Evolutionary conservation across 2,797 vertebrate species (phyloP).

Genomic region (Geotrypetes seraphini): DNA sequence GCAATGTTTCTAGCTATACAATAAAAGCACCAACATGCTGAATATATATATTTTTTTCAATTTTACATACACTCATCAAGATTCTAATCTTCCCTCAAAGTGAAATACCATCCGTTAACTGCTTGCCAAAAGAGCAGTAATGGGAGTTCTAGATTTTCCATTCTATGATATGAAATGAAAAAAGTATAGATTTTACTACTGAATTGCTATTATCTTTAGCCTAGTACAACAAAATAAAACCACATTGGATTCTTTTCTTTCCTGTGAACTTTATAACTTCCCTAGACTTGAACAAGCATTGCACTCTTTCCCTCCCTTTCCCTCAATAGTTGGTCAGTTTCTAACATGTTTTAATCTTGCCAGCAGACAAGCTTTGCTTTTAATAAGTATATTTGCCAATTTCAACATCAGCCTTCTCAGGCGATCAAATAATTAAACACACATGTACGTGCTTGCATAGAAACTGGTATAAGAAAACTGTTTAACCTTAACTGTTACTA

Average conservation of each 20-base stretch:
- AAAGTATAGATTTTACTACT: constrained; percentile 17
- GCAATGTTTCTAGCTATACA: no score
- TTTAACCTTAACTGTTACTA: constrained; percentile 23
- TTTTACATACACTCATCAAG: no score
- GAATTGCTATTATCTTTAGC: constrained; percentile 25
- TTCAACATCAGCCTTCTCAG: constrained; percentile 66
- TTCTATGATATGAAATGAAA: constrained; percentile 19
- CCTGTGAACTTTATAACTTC: constrained; percentile 33
- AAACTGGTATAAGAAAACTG: constrained; percentile 37
- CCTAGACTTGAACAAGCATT: constrained; percentile 16
- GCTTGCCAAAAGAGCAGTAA: not conserved
- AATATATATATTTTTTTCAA: no score
- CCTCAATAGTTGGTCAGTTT: constrained; percentile 13
- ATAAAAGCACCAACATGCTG: no score
- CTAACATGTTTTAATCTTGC: constrained; percentile 56
- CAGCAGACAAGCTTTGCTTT: constrained; percentile 62
- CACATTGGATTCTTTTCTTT: constrained; percentile 30
- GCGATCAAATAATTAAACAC: constrained; percentile 71
- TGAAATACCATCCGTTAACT: not conserved
- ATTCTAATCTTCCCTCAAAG: no score
- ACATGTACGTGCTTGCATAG: constrained; percentile 59
- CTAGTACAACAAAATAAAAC: constrained; percentile 42
- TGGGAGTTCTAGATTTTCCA: constrained; percentile 7
- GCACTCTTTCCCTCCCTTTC: constrained; percentile 6
- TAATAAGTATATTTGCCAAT: constrained; percentile 70